Percentiles rank a stretch among this genome's conserved stretches.
Conservation (phyloP, 1,140 invertebrate species). For the Leguminivora glycinivorella region DNA sequence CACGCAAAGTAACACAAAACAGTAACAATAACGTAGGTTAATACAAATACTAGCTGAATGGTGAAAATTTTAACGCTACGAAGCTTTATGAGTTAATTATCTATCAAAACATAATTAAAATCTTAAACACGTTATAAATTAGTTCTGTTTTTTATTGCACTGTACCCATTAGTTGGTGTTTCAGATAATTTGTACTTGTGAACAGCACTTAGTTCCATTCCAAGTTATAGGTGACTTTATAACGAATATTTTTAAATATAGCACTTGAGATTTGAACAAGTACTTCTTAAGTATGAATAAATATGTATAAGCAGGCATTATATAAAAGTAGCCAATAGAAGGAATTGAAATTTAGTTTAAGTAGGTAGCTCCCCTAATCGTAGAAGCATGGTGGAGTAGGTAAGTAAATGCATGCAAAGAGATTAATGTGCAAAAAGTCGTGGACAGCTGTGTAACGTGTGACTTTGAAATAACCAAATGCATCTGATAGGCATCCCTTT, state of each 20-base stretch:
- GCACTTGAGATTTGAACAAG: not conserved
- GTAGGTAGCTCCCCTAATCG: slow-evolving; percentile 62
- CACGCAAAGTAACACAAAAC: slow-evolving; percentile 31
- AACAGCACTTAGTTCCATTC: slow-evolving; percentile 18
- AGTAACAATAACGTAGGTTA: slow-evolving; percentile 30
- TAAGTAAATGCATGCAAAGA: slow-evolving; percentile 71
- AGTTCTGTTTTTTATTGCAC: slow-evolving; percentile 57
- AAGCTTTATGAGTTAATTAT: slow-evolving; percentile 33
- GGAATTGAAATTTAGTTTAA: slow-evolving; percentile 57
- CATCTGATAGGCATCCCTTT: slow-evolving; percentile 32
- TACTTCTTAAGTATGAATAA: slow-evolving; percentile 30
- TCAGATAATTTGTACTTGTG: slow-evolving; percentile 14
- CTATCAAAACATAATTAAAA: slow-evolving; percentile 41
- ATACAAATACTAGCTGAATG: slow-evolving; percentile 52
- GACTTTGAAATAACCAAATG: slow-evolving; percentile 37
- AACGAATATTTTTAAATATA: not conserved
- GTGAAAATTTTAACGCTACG: slow-evolving; percentile 41
- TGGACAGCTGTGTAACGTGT: slow-evolving; percentile 52
- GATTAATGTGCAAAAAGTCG: slow-evolving; percentile 65
- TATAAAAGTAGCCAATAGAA: slow-evolving; percentile 63
- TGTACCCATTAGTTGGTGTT: slow-evolving; percentile 50
- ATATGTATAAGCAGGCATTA: slow-evolving; percentile 49
- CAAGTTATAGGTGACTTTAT: not conserved
- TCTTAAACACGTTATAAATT: slow-evolving; percentile 35
- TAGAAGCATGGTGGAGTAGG: slow-evolving; percentile 66